phyloP scores from a whole-genome alignment of 2,113 vertebrate species.

The Labeo catla region DNA sequence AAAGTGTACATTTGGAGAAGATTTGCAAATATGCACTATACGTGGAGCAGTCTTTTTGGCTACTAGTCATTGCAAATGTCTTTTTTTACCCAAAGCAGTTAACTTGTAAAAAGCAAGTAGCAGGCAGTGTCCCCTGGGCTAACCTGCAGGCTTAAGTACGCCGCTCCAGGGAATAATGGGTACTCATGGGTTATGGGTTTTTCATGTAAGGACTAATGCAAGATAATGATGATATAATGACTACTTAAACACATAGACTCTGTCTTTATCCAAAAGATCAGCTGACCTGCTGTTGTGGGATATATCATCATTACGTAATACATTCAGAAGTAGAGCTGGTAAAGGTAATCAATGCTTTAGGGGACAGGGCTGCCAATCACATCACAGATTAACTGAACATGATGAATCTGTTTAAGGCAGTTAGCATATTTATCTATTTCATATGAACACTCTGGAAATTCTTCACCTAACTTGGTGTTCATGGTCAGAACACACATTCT shows the following conservation, averaged over 20 bases:
- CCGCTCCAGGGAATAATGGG: background rate
- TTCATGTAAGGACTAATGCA: conserved; percentile 10
- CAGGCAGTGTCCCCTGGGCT: background rate
- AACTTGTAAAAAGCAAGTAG: background rate
- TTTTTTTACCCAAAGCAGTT: background rate
- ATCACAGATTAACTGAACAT: background rate
- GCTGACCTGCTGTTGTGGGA: background rate
- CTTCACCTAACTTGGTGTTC: no score
- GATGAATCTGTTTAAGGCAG: background rate
- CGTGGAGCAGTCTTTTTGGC: background rate
- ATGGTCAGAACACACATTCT: no score
- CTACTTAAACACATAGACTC: background rate
- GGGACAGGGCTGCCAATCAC: background rate
- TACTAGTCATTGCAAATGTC: background rate
- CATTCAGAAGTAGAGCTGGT: background rate
- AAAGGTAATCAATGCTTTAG: background rate
- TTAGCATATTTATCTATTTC: background rate
- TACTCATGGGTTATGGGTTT: background rate
- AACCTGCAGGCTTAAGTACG: background rate
- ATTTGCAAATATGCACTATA: no score
- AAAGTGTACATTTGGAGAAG: no score
- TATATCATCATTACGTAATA: background rate
- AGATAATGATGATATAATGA: conserved; percentile 6
- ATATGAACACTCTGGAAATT: background rate
- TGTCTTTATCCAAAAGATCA: background rate